Evolutionary conservation across 1,140 invertebrate species (phyloP), one percentile per base, ranked within the genome.

Genomic region (Pemphigus obesinymphae): DNA sequence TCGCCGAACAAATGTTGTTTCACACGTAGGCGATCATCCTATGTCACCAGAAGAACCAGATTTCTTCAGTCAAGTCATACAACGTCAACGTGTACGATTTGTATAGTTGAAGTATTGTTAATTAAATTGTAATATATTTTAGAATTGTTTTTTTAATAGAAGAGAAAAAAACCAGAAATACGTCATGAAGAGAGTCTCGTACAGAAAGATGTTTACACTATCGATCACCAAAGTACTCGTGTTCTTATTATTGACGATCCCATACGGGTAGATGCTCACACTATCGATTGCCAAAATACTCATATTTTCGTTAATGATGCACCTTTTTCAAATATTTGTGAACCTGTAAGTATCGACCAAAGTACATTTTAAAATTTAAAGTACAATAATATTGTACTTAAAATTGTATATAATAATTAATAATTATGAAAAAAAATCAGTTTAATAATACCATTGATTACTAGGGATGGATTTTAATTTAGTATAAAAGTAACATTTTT

Each of bases 1-100:
- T 80, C 7, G 26, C 40, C n/a, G 0, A 13, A 17, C 11, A 23
- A 40, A 58, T 40, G n/a, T 40, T 1, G 29, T 10, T 15, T 11
- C 20, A 8, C 11, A 2, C n/a, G 40, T 55, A 58, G 11, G 34
- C 17, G 7, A n/a, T 23, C 2, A 31, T 55, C 17, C 34, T 1
- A 37, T 20, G 23, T 31, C 26, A 1, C 37, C 53, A 29, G 40
- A 61, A 4, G 76, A 80, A 80, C 76, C 76, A 31, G 53, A 43
- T n/a, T 80, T 80, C 31, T 80, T 80, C 20, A 15, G 3, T 2
- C 37, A 80, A 80, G 53, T 78, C 43, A 17, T 58, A 23, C 48
- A 58, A 78, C 11, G 34, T 40, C 48, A 58, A 78, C 11, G 50
- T 26, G 75, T 78, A 68, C 4, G 37, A 68, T 68, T 43, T 23